Evolutionary conservation across 92 coral and sea anemone species (phyloP).

Genomic region (Epizoanthus stellaris): DNA sequence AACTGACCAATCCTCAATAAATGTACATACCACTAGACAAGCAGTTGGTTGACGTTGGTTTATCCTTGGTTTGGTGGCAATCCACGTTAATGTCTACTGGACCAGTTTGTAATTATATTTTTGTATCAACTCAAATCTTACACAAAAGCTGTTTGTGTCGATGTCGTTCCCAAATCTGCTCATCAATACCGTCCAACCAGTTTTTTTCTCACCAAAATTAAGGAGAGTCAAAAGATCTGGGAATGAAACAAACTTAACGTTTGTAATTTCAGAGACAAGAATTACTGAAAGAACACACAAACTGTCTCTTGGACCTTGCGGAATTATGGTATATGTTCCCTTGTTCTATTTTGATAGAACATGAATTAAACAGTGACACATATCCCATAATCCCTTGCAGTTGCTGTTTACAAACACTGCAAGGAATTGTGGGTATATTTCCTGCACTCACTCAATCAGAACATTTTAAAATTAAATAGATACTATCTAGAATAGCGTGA

Average conservation of each 20-base stretch:
- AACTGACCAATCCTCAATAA: no score
- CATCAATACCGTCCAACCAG: no score
- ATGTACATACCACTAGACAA: not conserved
- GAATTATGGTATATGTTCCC: no score
- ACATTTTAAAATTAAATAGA: not conserved
- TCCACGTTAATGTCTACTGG: not conserved
- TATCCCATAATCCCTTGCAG: not conserved
- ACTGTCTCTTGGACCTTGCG: no score
- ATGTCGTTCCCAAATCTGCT: not conserved
- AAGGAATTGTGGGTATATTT: no score
- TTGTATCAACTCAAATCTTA: not conserved
- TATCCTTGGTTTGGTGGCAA: not conserved
- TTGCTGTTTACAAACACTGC: not conserved
- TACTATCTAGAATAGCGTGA: constrained; percentile 3
- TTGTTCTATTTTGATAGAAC: no score
- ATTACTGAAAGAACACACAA: no score
- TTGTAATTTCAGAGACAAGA: no score
- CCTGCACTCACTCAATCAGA: not conserved
- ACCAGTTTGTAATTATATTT: not conserved
- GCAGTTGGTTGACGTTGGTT: not conserved
- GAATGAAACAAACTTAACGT: no score
- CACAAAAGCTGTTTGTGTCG: not conserved
- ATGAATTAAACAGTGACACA: no score
- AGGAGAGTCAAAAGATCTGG: no score
- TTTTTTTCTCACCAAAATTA: no score